These are phyloP conservation scores for Apis cerana DNA, from an alignment of 1,140 invertebrate species.

Conservation along the genomic window DNA sequence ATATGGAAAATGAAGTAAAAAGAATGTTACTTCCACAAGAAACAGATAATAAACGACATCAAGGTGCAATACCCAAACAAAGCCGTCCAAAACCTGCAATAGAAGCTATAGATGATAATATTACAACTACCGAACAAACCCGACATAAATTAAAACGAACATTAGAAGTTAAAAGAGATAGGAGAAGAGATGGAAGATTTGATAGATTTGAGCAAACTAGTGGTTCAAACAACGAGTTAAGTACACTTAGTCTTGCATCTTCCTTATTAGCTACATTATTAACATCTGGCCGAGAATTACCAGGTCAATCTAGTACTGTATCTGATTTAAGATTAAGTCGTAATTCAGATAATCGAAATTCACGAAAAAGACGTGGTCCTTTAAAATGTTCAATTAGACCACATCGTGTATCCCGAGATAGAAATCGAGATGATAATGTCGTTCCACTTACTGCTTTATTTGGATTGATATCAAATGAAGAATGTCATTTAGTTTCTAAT, in stretches of 20 bases:
- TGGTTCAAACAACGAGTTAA: constrained; percentile 84
- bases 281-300: constrained; percentile 82
- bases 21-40: constrained; percentile 76
- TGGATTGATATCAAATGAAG: constrained; percentile 79
- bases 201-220: constrained; percentile 81
- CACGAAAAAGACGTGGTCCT: constrained; percentile 50
- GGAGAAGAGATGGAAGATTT: constrained; percentile 69
- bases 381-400: constrained; percentile 53
- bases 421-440: constrained; percentile 68
- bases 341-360: constrained; percentile 42
- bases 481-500: constrained; percentile 88
- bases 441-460: constrained; percentile 69
- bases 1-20: constrained; percentile 82
- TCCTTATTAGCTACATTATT: constrained; percentile 85
- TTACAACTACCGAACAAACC: constrained; percentile 40
- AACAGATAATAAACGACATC: constrained; percentile 79
- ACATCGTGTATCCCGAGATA: constrained; percentile 57
- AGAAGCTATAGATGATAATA: constrained; percentile 50
- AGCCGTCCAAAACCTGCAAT: constrained; percentile 70
- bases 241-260: constrained; percentile 83
- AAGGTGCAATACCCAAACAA: constrained; percentile 89
- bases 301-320: constrained; percentile 59
- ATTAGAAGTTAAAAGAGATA: constrained; percentile 79
- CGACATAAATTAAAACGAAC: constrained; percentile 71
- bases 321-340: constrained; percentile 54